Conservation (phyloP, 2,797 vertebrate genomes). For the Periophthalmus magnuspinnatus region DNA sequence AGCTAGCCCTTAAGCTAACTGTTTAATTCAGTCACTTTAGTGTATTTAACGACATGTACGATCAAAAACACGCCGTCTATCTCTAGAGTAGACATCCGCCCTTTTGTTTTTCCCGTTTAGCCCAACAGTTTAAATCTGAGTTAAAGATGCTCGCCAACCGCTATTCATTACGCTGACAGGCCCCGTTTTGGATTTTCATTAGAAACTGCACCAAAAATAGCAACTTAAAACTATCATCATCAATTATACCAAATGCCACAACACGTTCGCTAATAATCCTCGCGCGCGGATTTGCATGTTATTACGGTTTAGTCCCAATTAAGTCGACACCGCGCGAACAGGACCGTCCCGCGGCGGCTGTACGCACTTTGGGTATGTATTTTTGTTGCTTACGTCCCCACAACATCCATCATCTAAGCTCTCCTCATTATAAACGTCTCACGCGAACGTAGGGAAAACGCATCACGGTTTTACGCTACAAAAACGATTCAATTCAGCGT, state of each 20-base stretch:
- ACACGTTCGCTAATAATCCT: constrained; percentile 62
- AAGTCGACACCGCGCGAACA: constrained; percentile 44
- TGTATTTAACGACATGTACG: constrained; percentile 13
- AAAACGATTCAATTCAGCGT: background rate
- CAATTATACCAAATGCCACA: constrained; percentile 58
- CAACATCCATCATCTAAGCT: constrained; percentile 55
- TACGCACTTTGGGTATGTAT: constrained; percentile 40
- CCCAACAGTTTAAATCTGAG: constrained; percentile 42
- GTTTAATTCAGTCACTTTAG: background rate
- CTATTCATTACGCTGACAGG: constrained; percentile 42
- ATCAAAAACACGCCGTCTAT: constrained; percentile 37
- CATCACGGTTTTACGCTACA: background rate
- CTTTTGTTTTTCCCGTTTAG: constrained; percentile 40
- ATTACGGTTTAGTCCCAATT: constrained; percentile 60
- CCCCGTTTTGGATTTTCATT: constrained; percentile 40
- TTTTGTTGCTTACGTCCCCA: constrained; percentile 27
- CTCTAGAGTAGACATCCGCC: constrained; percentile 33
- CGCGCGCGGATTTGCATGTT: constrained; percentile 57
- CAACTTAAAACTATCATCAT: constrained; percentile 54
- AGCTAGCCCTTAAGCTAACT: background rate
- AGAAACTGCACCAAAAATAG: constrained; percentile 40
- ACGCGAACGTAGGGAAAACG: constrained; percentile 32
- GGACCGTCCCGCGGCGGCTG: constrained; percentile 42
- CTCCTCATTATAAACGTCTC: constrained; percentile 49
- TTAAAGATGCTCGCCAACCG: constrained; percentile 43